These are phyloP conservation scores for Lepisosteus oculatus DNA, from an alignment of 2,113 vertebrate genomes.

Conservation along the genomic window DNA sequence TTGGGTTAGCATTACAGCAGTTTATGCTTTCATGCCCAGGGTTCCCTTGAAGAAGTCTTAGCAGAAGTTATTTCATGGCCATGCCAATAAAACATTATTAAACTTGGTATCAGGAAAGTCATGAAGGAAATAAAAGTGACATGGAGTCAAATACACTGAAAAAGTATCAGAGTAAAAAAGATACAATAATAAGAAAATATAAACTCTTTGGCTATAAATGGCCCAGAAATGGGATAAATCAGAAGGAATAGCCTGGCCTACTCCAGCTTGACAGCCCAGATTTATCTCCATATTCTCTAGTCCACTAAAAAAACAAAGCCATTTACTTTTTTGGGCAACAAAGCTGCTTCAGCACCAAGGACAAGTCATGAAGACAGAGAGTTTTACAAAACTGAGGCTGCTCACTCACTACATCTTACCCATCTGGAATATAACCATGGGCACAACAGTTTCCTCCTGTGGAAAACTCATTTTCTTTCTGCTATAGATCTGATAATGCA, in stretches of 20 bases:
- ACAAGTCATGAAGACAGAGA: slow-evolving; percentile 70
- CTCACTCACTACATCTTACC: background rate
- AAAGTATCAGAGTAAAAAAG: slow-evolving; percentile 45
- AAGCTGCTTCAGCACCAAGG: slow-evolving; percentile 70
- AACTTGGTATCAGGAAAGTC: slow-evolving; percentile 25
- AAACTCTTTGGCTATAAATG: slow-evolving; percentile 58
- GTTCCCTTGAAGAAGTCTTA: background rate
- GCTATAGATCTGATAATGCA: background rate
- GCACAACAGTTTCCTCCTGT: slow-evolving; percentile 45
- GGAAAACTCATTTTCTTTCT: slow-evolving; percentile 34
- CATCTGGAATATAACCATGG: slow-evolving; percentile 29
- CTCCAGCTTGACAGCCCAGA: slow-evolving; percentile 59
- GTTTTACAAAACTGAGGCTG: slow-evolving; percentile 27
- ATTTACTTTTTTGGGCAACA: slow-evolving; percentile 51
- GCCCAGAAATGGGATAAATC: slow-evolving; percentile 64
- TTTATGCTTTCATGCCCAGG: slow-evolving; percentile 2
- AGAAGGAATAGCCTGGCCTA: slow-evolving; percentile 51
- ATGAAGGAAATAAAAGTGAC: slow-evolving; percentile 39
- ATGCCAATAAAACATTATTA: slow-evolving; percentile 34
- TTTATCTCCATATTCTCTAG: slow-evolving; percentile 70
- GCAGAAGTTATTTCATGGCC: slow-evolving; percentile 33
- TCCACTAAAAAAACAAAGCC: slow-evolving; percentile 50
- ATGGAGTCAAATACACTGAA: slow-evolving; percentile 32
- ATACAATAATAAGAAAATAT: slow-evolving; percentile 56
- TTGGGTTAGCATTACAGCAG: background rate